Base-by-base conservation (phyloP, 2,797 vertebrate genomes). In the Melanotaenia pygmaea region DNA sequence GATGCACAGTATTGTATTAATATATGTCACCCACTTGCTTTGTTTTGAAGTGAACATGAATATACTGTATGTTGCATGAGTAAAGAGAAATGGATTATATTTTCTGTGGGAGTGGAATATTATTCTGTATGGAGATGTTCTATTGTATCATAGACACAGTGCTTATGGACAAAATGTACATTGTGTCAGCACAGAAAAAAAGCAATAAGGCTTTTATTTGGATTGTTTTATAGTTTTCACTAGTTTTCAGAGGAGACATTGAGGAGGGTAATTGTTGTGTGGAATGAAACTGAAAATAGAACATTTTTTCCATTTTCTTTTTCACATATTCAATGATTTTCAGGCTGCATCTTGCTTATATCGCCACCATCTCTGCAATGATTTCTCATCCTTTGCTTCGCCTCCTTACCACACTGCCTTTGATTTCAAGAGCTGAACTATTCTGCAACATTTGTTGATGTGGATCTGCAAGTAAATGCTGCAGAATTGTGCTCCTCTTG, bases 391-490 rank as follows among this genome's bases (percentile, higher is more conserved):
- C 76, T 88, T 85, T 88, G 86, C 90, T 84, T 91, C 85, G 84
- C 86, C 83, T 80, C 82, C 72, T 89, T 81, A 88, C 89, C 85
- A 64, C 81, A 60, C 87, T 76, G 87, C 89, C 88, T 92, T 93
- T 94, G 90, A 93, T 94, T 94, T 94, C 92, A 94, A 94, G 94
- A 94, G 94, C 89, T 92, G 94, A 94, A 94, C 94, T 94, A 94
- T 95, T 94, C 94, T 94, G 93, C 93, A 94, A 94, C 93, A 95
- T 95, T 94, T 95, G 93, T 94, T 94, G 90, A 92, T 94, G 92
- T 92, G 90, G 92, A 91, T 91, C 88, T 93, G 93, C 87, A 92
- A 93, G 93, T 94, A 95, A 95, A 94, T 94, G 94, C 93, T 94
- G 92, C 93, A 94, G 93, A 94, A 94, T 93, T 94, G 93, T 95